These are phyloP conservation scores for Chloroceryle inda DNA, from an alignment of 2,797 vertebrate species.

Conservation along the genomic window DNA sequence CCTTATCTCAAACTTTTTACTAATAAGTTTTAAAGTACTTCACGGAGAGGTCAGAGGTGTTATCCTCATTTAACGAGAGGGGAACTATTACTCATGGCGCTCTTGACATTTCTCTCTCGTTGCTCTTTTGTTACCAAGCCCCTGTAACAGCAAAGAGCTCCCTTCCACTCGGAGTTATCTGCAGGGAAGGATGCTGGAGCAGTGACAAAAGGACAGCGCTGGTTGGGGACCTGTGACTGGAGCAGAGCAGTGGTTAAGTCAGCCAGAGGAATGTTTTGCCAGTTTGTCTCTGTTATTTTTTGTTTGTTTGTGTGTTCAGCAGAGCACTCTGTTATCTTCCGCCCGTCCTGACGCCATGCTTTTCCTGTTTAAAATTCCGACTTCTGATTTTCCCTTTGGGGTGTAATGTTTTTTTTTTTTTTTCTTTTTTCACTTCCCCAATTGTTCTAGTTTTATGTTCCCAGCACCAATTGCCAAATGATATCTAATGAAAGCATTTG, in stretches of 20 bases:
- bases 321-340: slow-evolving; percentile 89
- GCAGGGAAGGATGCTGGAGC: slow-evolving; percentile 57
- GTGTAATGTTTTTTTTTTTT: slow-evolving; percentile 24
- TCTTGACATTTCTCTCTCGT: neutral
- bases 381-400: slow-evolving; percentile 78
- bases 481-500: slow-evolving; percentile 77
- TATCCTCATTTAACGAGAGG: neutral
- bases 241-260: slow-evolving; percentile 80
- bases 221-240: slow-evolving; percentile 75
- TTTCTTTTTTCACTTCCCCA: slow-evolving; percentile 26
- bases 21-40: neutral
- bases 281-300: slow-evolving; percentile 50
- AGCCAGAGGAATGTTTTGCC: slow-evolving; percentile 81
- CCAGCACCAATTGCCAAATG: slow-evolving; percentile 43
- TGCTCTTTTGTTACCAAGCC: neutral
- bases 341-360: slow-evolving; percentile 92
- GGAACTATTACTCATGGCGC: neutral
- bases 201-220: neutral
- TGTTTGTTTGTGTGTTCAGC: slow-evolving; percentile 91
- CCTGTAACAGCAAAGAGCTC: neutral
- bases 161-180: slow-evolving; percentile 1
- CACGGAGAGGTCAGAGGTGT: neutral
- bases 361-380: slow-evolving; percentile 96
- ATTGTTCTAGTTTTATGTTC: slow-evolving; percentile 56
- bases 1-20: neutral